Percentiles rank a stretch among this genome's conserved stretches.
Evolutionary conservation across 2,113 vertebrate species (phyloP).

Genomic region (Malurus melanocephalus): DNA sequence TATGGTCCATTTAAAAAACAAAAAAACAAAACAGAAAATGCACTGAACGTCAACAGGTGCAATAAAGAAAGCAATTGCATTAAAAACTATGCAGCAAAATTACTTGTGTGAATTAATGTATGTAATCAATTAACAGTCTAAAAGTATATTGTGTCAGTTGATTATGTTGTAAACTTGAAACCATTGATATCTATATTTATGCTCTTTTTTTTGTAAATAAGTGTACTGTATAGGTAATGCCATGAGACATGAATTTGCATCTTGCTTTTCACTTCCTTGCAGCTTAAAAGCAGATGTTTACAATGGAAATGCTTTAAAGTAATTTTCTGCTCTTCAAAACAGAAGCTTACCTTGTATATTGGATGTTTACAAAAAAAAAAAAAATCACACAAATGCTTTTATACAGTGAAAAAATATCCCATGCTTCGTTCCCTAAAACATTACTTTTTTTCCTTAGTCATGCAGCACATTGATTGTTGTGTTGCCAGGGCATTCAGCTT

Average conservation of each 20-base stretch:
- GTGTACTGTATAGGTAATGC: neutral
- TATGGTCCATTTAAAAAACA: neutral
- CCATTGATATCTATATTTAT: slow-evolving; percentile 22
- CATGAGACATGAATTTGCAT: neutral
- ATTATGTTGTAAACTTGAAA: neutral
- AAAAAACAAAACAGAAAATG: neutral
- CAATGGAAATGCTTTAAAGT: slow-evolving; percentile 3
- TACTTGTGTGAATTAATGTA: neutral
- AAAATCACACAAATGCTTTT: neutral
- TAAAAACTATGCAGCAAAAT: slow-evolving; percentile 21
- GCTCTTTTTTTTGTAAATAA: slow-evolving; percentile 5
- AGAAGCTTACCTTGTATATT: neutral
- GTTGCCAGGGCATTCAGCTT: slow-evolving; percentile 4
- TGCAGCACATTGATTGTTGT: neutral
- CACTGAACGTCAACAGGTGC: neutral
- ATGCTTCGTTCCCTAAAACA: neutral
- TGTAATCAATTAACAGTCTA: neutral
- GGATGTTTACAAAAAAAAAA: neutral
- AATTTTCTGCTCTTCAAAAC: neutral
- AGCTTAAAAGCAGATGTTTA: slow-evolving; percentile 9
- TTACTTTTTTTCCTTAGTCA: neutral
- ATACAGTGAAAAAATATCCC: neutral
- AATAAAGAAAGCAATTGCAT: neutral
- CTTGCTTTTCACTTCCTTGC: slow-evolving; percentile 16
- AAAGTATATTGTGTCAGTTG: neutral